Conservation (phyloP, 1,140 invertebrate species). For the Dufourea novaeangliae region DNA sequence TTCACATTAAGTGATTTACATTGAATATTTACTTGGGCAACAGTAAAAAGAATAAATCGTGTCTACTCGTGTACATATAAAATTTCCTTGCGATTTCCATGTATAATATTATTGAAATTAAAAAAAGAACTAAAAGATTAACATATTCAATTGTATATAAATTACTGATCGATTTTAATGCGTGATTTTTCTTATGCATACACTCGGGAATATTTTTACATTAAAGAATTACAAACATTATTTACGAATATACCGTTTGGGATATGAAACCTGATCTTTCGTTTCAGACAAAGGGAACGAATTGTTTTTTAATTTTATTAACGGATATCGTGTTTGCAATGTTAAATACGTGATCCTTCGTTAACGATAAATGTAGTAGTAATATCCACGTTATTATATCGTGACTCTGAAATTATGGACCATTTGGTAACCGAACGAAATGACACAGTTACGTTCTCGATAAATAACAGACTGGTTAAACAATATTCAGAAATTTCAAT, state of each 20-base stretch:
- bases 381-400: not conserved
- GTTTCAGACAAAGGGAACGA: not conserved
- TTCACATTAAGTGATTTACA: too few species aligned
- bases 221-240: not conserved
- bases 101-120: too few species aligned
- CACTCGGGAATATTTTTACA: not conserved
- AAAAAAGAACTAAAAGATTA: too few species aligned
- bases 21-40: too few species aligned
- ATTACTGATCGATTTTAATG: too few species aligned
- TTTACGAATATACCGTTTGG: not conserved
- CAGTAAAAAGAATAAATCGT: too few species aligned
- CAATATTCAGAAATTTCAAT: not conserved
- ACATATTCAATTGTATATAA: too few species aligned
- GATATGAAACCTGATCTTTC: not conserved
- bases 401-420: not conserved
- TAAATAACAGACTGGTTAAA: not conserved
- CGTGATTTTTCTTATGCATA: too few species aligned
- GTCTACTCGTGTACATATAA: too few species aligned
- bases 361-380: not conserved
- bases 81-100: too few species aligned
- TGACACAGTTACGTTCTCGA: not conserved
- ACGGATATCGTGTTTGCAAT: not conserved
- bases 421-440: not conserved
- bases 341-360: not conserved
- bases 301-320: not conserved